A percentile compares a stretch with the other conserved stretches of the same genome.
These are phyloP conservation scores for Chymomyza amoena DNA, from an alignment of 2,888 invertebrate species.

Conservation along the genomic window DNA sequence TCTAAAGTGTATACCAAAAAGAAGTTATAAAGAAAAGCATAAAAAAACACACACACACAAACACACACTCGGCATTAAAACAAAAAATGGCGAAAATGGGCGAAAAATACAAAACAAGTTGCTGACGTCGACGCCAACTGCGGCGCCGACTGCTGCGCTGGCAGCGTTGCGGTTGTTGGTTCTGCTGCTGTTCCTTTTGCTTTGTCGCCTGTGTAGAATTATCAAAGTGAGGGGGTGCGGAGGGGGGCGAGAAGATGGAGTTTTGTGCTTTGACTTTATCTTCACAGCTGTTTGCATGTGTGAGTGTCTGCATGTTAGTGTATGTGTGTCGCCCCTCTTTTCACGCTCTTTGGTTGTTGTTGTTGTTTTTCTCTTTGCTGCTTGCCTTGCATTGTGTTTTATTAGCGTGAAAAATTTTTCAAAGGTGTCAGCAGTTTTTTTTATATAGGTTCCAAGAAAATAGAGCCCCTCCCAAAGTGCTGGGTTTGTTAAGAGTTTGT, in stretches of 20 bases:
- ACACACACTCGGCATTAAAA: slow-evolving; percentile 56
- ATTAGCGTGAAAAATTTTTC: slow-evolving; percentile 67
- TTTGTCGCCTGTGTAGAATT: slow-evolving; percentile 26
- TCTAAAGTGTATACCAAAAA: slow-evolving; percentile 26
- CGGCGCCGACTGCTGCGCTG: slow-evolving; percentile 20
- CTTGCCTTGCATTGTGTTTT: slow-evolving; percentile 18
- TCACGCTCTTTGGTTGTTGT: slow-evolving; percentile 43
- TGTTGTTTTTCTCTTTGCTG: slow-evolving; percentile 16
- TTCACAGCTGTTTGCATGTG: not conserved
- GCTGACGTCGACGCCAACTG: slow-evolving; percentile 40
- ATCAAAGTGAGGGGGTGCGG: slow-evolving; percentile 26
- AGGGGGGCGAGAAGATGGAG: not conserved
- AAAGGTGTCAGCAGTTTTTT: slow-evolving; percentile 70
- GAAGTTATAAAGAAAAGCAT: slow-evolving; percentile 67
- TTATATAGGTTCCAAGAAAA: slow-evolving; percentile 35
- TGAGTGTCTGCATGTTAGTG: slow-evolving; percentile 1
- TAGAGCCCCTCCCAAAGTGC: slow-evolving; percentile 11
- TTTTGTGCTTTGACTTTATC: slow-evolving; percentile 53
- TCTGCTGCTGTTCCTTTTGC: not conserved
- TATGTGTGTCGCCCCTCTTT: slow-evolving; percentile 31
- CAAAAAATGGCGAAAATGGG: slow-evolving; percentile 55
- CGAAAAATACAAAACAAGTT: slow-evolving; percentile 65
- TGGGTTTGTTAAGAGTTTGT: not conserved
- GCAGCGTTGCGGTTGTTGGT: not conserved
- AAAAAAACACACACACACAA: slow-evolving; percentile 46